These are phyloP conservation scores for Vicugna pacos DNA, from an alignment of 2,113 vertebrate species.

Conservation along the genomic window DNA sequence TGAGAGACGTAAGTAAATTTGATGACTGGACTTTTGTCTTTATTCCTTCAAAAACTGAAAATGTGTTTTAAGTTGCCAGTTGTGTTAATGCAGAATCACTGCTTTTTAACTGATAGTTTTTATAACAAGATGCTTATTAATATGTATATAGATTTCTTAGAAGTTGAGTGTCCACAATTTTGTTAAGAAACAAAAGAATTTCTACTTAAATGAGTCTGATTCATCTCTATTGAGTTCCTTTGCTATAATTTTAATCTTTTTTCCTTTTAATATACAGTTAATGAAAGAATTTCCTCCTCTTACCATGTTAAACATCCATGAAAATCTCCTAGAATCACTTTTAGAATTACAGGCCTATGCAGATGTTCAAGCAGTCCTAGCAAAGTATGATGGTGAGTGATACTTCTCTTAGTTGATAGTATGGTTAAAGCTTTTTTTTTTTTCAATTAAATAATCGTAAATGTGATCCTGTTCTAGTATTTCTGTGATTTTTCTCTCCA, in stretches of 20 bases:
- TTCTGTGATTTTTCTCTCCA: constrained; percentile 45
- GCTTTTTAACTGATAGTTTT: constrained; percentile 40
- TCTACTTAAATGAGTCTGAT: constrained; percentile 54
- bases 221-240: constrained; percentile 33
- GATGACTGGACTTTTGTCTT: not conserved
- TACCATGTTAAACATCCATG: constrained; percentile 99
- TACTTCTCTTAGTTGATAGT: not conserved
- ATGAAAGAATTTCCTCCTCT: constrained; percentile 99
- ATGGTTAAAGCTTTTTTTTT: not conserved
- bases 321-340: constrained; percentile 98
- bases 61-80: constrained; percentile 31
- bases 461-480: constrained; percentile 11
- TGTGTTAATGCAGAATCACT: constrained; percentile 59
- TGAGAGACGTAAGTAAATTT: constrained; percentile 97
- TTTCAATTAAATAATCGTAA: constrained; percentile 10
- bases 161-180: constrained; percentile 27
- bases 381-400: constrained; percentile 97
- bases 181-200: constrained; percentile 56
- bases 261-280: constrained; percentile 89
- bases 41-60: constrained; percentile 51
- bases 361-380: constrained; percentile 98
- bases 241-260: constrained; percentile 67
- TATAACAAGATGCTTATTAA: constrained; percentile 48
- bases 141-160: constrained; percentile 18
- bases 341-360: constrained; percentile 98